phyloP scores from a whole-genome alignment of 2,113 vertebrate species.

The Antidorcas marsupialis region DNA sequence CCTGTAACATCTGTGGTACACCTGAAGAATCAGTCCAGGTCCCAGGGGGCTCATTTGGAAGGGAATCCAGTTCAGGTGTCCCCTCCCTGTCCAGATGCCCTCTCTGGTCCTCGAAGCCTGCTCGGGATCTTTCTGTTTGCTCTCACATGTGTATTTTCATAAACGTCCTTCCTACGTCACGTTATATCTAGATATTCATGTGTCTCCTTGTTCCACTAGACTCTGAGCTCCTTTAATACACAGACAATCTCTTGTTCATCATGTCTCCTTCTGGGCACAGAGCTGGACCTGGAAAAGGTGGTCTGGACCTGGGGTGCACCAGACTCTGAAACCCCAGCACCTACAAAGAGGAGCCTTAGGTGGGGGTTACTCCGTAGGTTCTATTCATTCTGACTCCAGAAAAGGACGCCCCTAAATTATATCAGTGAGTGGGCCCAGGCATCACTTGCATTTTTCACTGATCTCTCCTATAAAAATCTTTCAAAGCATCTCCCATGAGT shows the following conservation, averaged over 20 bases:
- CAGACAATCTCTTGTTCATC: background rate
- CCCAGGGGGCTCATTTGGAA: background rate
- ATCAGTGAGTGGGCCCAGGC: background rate
- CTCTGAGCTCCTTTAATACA: background rate
- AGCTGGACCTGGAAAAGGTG: background rate
- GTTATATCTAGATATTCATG: accelerated
- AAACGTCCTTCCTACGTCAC: accelerated
- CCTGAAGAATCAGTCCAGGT: background rate
- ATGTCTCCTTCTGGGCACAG: background rate
- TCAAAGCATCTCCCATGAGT: too few species aligned
- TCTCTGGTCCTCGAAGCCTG: background rate
- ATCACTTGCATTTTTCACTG: background rate
- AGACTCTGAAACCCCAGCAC: background rate
- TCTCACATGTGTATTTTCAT: accelerated
- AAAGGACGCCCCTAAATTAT: background rate
- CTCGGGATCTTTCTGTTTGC: background rate
- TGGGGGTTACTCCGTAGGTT: too few species aligned
- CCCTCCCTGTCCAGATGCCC: background rate
- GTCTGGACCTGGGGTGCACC: background rate
- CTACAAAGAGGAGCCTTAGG: background rate
- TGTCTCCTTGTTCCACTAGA: background rate
- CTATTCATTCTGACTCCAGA: background rate
- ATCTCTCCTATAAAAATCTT: background rate
- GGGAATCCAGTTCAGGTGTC: background rate
- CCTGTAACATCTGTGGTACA: background rate